Base-by-base conservation (phyloP, 2,888 invertebrate species). In the Mongoloraphidia duomilia region DNA sequence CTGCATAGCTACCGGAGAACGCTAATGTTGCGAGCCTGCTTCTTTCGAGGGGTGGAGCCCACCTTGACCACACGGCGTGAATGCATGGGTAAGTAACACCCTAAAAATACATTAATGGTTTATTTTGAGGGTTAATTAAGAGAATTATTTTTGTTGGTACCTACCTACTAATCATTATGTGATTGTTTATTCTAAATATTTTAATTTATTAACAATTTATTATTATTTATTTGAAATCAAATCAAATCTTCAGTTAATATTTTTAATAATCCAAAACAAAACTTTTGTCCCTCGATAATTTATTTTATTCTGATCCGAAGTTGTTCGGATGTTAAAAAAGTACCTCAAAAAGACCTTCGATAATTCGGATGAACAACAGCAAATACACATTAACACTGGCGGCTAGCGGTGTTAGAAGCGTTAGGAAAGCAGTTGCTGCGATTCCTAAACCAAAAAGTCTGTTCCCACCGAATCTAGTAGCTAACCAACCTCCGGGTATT, bases 1-100 rank as follows among this genome's bases (percentile, higher is more conserved):
- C 90, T 0, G 84, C 81, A 66, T 88, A 88, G 62, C 84, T 85
- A 35, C 90, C 90, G 44, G 88, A 86, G 69, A 88, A 89, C 0
- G 87, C 86, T 54, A 90, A 76, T 0, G 88, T 85, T 0, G 86
- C 86, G 48, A 89, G 72, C 1, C 84, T 74, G 8, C 86, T 84
- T 43, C 89, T 74, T 63, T 90, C 89, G 39, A 79, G 62, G 1
- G 82, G 80, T 3, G 89, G 89, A 11, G 88, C 82, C 90, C 90
- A 90, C 49, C 79, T 77, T 0, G 85, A 73, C 86, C 89, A 89
- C 33, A 90, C 78, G 0, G 87, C 85, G 63, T 90, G 88, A 54
- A 88, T 86, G 51, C 83, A 81, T 0, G 85, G 84, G 63, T 82
- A 84, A 0, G 83, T 82, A 2, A 84, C 82, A 6, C 85, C 84